phyloP scores from a whole-genome alignment of 2,113 vertebrate genomes.

The Orthochromis malagaraziensis region DNA sequence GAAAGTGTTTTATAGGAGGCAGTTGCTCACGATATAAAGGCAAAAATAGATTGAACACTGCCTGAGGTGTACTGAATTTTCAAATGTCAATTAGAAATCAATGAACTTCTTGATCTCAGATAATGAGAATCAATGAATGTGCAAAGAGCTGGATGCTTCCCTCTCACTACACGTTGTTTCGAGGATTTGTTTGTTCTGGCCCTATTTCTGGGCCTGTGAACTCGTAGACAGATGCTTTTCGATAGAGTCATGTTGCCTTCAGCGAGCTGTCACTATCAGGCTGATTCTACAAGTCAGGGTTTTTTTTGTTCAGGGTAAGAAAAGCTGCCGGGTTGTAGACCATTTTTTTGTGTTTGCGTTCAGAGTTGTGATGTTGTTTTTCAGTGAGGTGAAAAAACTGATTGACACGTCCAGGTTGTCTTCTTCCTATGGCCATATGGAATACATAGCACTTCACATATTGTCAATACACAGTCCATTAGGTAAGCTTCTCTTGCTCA shows the following conservation, averaged over 20 bases:
- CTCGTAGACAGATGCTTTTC: constrained; percentile 10
- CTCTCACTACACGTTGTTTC: not conserved
- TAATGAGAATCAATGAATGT: not conserved
- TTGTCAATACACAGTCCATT: constrained; percentile 30
- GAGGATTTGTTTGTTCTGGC: not conserved
- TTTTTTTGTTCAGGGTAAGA: not conserved
- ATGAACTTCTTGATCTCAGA: not conserved
- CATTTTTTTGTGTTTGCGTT: not conserved
- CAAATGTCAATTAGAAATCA: not conserved
- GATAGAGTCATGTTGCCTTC: not conserved
- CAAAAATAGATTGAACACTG: not conserved
- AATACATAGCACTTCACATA: constrained; percentile 24
- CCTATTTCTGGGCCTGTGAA: not conserved
- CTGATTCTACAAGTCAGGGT: not conserved
- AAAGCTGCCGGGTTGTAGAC: not conserved
- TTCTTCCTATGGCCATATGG: constrained; percentile 10
- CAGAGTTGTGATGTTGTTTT: not conserved
- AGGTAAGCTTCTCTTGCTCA: not conserved
- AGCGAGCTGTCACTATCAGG: constrained; percentile 18
- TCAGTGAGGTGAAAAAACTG: not conserved
- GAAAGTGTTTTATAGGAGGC: not conserved
- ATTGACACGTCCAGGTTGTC: not conserved
- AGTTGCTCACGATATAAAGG: not conserved
- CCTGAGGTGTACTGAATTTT: not conserved
- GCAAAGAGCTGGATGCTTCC: not conserved